Evolutionary conservation across 1,140 invertebrate species (phyloP).

Genomic region (Pseudomyrmex sp.): DNA sequence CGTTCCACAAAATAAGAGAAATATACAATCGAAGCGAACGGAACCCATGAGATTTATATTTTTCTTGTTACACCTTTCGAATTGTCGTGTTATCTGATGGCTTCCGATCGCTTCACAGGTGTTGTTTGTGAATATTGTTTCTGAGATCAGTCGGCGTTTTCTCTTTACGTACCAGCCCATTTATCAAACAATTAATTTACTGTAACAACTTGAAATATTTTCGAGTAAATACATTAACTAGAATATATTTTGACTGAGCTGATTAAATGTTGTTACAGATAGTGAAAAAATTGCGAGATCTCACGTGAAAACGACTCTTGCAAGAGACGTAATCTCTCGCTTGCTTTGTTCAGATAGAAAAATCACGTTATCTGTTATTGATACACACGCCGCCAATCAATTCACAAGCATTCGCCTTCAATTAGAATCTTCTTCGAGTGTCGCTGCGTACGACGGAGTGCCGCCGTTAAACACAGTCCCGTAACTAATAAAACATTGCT

Average conservation of each 20-base stretch:
- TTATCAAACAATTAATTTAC: neutral
- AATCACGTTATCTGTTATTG: neutral
- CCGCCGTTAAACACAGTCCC: neutral
- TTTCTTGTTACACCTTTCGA: conserved; percentile 16
- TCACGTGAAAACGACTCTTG: too few species aligned
- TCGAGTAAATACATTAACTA: too few species aligned
- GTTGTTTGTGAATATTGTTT: conserved; percentile 45
- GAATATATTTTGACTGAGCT: too few species aligned
- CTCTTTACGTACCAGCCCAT: neutral
- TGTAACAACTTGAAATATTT: too few species aligned
- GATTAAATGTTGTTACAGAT: too few species aligned
- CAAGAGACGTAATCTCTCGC: neutral
- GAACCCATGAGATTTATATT: conserved; percentile 20
- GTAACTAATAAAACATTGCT: conserved; percentile 34
- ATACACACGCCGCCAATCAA: conserved; percentile 34
- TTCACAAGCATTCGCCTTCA: conserved; percentile 41
- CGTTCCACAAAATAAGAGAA: conserved; percentile 47
- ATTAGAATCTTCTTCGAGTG: conserved; percentile 56
- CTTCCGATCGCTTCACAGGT: conserved; percentile 26
- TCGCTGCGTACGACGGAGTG: neutral
- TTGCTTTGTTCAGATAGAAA: neutral
- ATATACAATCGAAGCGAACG: conserved; percentile 56
- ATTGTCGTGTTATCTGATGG: neutral
- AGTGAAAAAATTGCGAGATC: too few species aligned
- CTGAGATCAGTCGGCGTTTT: conserved; percentile 24